Evolutionary conservation across 2,888 invertebrate genomes (phyloP), one percentile per base, ranked within the genome.

Genomic region (Tanytarsus gracilentus): DNA sequence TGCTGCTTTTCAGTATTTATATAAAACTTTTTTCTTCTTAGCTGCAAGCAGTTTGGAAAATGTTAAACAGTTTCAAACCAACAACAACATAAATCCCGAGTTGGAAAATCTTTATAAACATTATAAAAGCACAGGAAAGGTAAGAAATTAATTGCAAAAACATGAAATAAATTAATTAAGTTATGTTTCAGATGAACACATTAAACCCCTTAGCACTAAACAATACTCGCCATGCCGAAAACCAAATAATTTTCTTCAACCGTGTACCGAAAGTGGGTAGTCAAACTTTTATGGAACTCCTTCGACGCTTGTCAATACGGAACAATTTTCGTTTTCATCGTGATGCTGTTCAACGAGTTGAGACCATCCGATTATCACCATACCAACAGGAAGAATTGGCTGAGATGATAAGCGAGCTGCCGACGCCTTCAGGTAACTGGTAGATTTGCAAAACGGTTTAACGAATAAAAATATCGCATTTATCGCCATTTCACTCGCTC

Each of bases 251-350:
- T 26, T 90, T 93, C 76, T 93, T 93, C 75, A 93, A 93, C 73
- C 78, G 93, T 16, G 92, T 93, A 44, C 92, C 93, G n/a, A 93
- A 93, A 75, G 92, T 92, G 36, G 93, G 92, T 62, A 89, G 89
- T 59, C 91, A 92, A 74, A 91, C 90, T 9, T 85, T 92, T 69
- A 92, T 92, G 91, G n/a, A n/a, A n/a, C n/a, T n/a, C n/a, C n/a
- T n/a, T n/a, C n/a, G n/a, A n/a, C n/a, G n/a, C 56, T 75, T 91
- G 39, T 83, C 81, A 2, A 75, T 81, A 66, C 76, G 76, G 39
- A 85, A 86, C 68, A 77, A 79, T 63, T 85, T 82, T 77, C 86
- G 84, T 56, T 91, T 90, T 72, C 84, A 88, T 71, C 84, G 91
- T 61, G 92, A 92, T 71, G 80, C 85, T 9, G 88, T 92, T 1